phyloP scores from a whole-genome alignment of 2,797 vertebrate species.

The Coregonus sp. region DNA sequence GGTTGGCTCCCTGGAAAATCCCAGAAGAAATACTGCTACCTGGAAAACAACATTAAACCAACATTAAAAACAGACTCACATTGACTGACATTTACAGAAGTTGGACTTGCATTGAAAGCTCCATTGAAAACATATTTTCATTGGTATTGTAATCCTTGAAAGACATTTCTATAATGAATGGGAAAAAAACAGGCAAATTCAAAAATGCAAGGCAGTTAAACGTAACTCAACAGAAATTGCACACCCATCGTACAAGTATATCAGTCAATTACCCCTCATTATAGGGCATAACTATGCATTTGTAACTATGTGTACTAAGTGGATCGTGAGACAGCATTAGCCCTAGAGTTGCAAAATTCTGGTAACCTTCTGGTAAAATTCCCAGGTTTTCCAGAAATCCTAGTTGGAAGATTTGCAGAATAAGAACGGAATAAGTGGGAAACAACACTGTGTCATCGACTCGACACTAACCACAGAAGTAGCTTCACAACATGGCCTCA shows the following conservation, averaged over 20 bases:
- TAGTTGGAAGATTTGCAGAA: neutral
- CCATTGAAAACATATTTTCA: neutral
- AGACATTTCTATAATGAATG: neutral
- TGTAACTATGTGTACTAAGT: neutral
- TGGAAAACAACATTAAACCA: conserved; percentile 56
- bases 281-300: neutral
- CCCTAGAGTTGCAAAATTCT: neutral
- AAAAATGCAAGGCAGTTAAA: neutral
- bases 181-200: neutral
- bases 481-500: neutral
- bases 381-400: neutral
- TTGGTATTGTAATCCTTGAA: too few relatives aligned
- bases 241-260: neutral
- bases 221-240: neutral
- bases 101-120: too few relatives aligned
- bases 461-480: neutral
- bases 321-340: neutral
- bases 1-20: conserved; percentile 93
- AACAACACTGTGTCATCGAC: neutral
- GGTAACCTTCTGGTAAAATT: too few relatives aligned
- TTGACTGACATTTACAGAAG: too few relatives aligned
- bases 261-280: too few relatives aligned
- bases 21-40: conserved; percentile 84
- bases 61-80: conserved; percentile 31
- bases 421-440: neutral